Conservation (phyloP, 2,888 invertebrate species). For the Pogonocherus hispidulus region DNA sequence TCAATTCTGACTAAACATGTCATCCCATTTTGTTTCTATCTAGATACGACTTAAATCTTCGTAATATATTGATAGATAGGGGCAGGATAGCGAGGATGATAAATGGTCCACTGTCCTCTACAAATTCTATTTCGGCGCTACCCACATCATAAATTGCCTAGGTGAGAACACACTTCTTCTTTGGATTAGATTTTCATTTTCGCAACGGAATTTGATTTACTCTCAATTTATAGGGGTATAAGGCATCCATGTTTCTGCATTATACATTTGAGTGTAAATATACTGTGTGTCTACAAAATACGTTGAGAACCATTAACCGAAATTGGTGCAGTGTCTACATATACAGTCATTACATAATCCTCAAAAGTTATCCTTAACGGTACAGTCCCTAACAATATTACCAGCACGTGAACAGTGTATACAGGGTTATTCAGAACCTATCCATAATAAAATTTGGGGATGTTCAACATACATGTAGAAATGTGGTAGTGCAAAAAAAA, state of each 20-base stretch:
- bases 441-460: no score
- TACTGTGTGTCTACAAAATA: no score
- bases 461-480: no score
- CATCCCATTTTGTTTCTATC: conserved; percentile 38
- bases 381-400: no score
- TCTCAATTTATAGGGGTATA: conserved; percentile 17
- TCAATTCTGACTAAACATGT: conserved; percentile 3
- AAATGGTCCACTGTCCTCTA: conserved; percentile 55
- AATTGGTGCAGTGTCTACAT: no score
- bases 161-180: conserved; percentile 54
- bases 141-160: conserved; percentile 58
- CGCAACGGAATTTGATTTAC: conserved; percentile 56
- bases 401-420: no score
- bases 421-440: no score
- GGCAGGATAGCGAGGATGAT: conserved; percentile 55
- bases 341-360: no score
- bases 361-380: no score
- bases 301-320: no score
- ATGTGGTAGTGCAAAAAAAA: no score
- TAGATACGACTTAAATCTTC: conserved; percentile 56
- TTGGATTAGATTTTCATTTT: conserved; percentile 59
- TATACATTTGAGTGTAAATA: no score
- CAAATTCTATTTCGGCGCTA: conserved; percentile 56
- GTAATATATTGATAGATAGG: conserved; percentile 59
- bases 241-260: not conserved